A percentile compares a stretch with the other conserved stretches of the same genome.
Evolutionary conservation across 2,113 vertebrate genomes (phyloP).

Genomic region (Apaloderma vittatum): DNA sequence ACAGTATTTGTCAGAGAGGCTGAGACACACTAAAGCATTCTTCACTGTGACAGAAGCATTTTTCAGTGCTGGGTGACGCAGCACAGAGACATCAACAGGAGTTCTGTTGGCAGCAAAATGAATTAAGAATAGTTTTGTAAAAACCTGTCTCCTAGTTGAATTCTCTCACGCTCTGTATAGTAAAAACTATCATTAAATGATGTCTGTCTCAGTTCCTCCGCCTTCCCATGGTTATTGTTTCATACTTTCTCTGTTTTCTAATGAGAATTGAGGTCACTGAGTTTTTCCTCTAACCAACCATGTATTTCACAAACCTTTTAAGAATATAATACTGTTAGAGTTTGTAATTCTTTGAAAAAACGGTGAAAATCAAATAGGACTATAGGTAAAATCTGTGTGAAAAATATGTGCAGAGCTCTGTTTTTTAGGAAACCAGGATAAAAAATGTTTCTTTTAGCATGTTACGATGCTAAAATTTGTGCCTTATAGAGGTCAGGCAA

Average conservation of each 20-base stretch:
- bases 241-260: neutral
- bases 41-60: slow-evolving; percentile 12
- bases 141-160: neutral
- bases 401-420: neutral
- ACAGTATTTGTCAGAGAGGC: neutral
- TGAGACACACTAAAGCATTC: rapidly evolving
- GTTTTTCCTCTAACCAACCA: neutral
- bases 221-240: neutral
- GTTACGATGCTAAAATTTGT: neutral
- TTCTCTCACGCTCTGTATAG: neutral
- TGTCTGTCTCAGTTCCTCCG: neutral
- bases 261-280: neutral
- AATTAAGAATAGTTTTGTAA: neutral
- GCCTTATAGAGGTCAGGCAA: neutral
- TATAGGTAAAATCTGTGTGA: neutral
- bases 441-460: neutral
- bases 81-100: neutral
- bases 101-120: neutral
- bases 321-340: neutral
- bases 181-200: neutral
- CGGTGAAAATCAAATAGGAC: neutral
- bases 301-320: neutral
- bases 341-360: neutral
- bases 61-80: neutral
- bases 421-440: neutral